Evolutionary conservation across 1,140 invertebrate genomes (phyloP).

Genomic region (Meloidogyne floridensis): DNA sequence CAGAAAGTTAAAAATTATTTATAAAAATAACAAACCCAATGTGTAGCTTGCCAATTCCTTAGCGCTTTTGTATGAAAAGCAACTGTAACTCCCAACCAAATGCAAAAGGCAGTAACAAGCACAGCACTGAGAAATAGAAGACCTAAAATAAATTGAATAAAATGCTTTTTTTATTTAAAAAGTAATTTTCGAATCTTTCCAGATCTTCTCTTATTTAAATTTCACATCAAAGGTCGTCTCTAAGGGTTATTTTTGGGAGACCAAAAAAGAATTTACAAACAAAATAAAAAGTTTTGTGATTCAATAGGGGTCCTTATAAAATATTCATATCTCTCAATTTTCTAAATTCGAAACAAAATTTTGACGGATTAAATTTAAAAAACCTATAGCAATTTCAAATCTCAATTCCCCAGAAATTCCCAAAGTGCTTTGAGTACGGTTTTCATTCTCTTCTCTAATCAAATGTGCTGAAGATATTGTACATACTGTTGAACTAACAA

Average conservation of each 20-base stretch:
- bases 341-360: too few species aligned
- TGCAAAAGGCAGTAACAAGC: conserved; percentile 15
- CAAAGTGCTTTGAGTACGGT: background rate
- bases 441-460: background rate
- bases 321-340: too few species aligned
- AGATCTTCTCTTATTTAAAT: too few species aligned
- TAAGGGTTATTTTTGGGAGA: too few species aligned
- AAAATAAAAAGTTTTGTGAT: too few species aligned
- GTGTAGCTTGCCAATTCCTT: conserved; percentile 19
- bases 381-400: conserved; percentile 24
- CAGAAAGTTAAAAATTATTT: conserved; percentile 14
- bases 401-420: conserved; percentile 10
- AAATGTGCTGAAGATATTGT: conserved; percentile 19
- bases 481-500: conserved; percentile 27
- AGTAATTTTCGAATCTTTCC: background rate
- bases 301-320: too few species aligned
- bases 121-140: conserved; percentile 26
- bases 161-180: conserved; percentile 4
- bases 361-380: background rate
- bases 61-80: conserved; percentile 13
- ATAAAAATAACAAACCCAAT: conserved; percentile 15
- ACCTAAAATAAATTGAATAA: conserved; percentile 16
- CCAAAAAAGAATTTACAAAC: too few species aligned
- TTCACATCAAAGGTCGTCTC: too few species aligned
- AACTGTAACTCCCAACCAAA: conserved; percentile 28